Evolutionary conservation across 2,888 invertebrate species (phyloP).

Genomic region (Drosophila nigricruria): DNA sequence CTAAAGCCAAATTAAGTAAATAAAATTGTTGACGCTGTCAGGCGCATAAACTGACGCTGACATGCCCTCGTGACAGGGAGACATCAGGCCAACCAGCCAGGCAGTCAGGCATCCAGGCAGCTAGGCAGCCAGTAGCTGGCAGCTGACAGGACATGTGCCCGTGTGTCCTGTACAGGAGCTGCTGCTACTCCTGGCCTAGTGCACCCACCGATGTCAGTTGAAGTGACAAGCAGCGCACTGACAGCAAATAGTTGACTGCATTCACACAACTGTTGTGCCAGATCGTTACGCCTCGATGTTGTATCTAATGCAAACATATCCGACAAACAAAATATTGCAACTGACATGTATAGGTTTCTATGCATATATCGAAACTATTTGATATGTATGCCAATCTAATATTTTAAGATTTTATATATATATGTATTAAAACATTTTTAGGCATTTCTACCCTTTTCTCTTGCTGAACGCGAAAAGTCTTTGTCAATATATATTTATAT

Average conservation of each 20-base stretch:
- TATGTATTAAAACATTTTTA: no score
- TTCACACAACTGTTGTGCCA: constrained; percentile 15
- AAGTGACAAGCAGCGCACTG: constrained; percentile 48
- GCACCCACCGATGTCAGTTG: constrained; percentile 51
- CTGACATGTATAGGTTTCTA: background rate
- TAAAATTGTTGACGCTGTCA: constrained; percentile 79
- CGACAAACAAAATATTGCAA: constrained; percentile 6
- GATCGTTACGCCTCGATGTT: constrained; percentile 11
- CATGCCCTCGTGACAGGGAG: constrained; percentile 47
- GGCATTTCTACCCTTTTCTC: no score
- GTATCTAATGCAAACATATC: constrained; percentile 5
- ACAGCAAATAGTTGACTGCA: constrained; percentile 52
- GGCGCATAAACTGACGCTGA: constrained; percentile 75
- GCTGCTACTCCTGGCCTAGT: constrained; percentile 23
- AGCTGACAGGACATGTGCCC: constrained; percentile 24
- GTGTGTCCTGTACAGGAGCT: constrained; percentile 14
- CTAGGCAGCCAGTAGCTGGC: constrained; percentile 9
- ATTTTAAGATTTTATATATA: no score
- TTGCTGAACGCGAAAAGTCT: no score
- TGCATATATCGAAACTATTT: background rate
- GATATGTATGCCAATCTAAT: background rate
- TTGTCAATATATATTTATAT: no score
- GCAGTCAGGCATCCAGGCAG: background rate
- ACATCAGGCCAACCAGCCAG: constrained; percentile 26
- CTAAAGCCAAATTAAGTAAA: constrained; percentile 82